These are phyloP conservation scores for Globicephala melas DNA, from an alignment of 2,113 vertebrate species.

Conservation along the genomic window DNA sequence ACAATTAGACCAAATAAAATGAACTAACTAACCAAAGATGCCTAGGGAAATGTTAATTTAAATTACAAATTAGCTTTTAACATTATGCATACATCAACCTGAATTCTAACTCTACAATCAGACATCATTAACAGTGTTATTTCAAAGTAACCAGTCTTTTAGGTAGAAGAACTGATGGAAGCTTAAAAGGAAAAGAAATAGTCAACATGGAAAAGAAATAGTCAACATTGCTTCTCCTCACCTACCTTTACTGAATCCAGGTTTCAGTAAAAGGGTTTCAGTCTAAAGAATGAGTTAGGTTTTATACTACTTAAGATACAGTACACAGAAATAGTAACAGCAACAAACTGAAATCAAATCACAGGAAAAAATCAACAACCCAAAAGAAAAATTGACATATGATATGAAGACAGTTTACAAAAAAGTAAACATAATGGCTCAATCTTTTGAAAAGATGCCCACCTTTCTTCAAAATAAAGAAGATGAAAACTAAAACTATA, in stretches of 20 bases:
- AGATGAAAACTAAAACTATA: background rate
- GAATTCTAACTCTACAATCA: background rate
- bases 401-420: background rate
- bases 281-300: background rate
- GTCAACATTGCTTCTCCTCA: background rate
- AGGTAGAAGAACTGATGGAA: background rate
- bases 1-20: background rate
- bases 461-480: background rate
- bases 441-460: background rate
- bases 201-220: background rate
- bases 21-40: background rate
- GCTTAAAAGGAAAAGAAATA: background rate
- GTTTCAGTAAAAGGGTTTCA: background rate
- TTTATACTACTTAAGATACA: background rate
- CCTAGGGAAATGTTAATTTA: background rate
- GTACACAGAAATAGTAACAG: background rate
- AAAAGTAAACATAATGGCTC: background rate
- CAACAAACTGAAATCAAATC: background rate
- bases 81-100: background rate
- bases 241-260: background rate
- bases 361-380: background rate
- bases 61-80: background rate
- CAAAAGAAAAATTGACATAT: background rate
- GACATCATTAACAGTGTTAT: conserved; percentile 1
- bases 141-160: background rate